These are phyloP conservation scores for Galaxias olidus DNA, from an alignment of 2,797 vertebrate genomes.

Conservation along the genomic window DNA sequence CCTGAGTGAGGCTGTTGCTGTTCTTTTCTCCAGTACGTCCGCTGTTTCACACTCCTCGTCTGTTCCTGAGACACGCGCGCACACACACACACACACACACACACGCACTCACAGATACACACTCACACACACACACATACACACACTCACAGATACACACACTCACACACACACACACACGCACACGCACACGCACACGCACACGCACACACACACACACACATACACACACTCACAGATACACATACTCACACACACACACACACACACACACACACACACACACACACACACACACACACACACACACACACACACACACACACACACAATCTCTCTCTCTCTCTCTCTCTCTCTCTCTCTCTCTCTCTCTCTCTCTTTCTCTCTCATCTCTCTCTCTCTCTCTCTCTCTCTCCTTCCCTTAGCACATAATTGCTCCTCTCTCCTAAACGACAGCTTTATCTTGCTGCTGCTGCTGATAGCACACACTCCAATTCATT, in stretches of 20 bases:
- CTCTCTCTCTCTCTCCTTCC: conserved; percentile 32
- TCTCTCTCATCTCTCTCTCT: conserved; percentile 23
- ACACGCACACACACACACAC: conserved; percentile 12
- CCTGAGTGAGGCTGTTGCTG: neutral
- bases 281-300: conserved; percentile 12
- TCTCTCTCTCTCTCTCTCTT: conserved; percentile 6
- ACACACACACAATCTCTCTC: conserved; percentile 5
- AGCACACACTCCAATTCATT: conserved; percentile 57
- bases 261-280: conserved; percentile 3
- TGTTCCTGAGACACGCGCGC: neutral
- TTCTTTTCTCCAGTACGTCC: neutral
- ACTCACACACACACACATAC: neutral
- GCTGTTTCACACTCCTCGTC: neutral
- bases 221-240: neutral
- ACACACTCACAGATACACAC: neutral
- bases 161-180: neutral
- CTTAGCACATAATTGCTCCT: conserved; percentile 45
- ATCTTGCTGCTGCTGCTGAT: conserved; percentile 56
- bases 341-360: conserved; percentile 14
- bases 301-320: neutral
- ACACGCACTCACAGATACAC: conserved; percentile 13
- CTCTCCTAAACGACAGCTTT: conserved; percentile 62
- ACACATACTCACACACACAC: neutral
- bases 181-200: conserved; percentile 1
- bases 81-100: conserved; percentile 5